Evolutionary conservation across 2,797 vertebrate species (phyloP), one percentile per base, ranked within the genome.

Genomic region (Ataeniobius toweri): DNA sequence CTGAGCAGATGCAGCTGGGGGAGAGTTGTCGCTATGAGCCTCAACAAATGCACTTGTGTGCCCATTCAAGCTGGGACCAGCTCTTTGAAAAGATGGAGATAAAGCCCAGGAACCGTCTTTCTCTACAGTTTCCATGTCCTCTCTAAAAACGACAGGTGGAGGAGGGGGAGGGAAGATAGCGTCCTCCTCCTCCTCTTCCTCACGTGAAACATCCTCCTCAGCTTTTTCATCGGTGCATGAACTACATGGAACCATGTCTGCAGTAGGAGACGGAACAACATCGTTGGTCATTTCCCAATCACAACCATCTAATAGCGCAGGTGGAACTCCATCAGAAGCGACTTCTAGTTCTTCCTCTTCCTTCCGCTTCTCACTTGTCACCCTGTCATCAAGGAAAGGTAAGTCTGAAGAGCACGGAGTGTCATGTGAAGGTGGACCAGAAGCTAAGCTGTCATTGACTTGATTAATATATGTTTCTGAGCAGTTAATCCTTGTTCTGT

Each of bases 291-390:
- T 89, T 71, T 88, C 94, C 85, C 93, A 94, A 79, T 95, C 94
- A 93, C 91, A 95, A 95, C 71, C 95, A 94, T 51, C 77, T 1
- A 77, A 46, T 0, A 9, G 12, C 3, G 18, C 56, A 95, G 85
- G 86, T 93, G 95, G 90, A 93, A 94, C 76, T 80, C 94, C 95
- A 81, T 97, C 96, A n/a, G 82, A 76, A 71, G 94, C 91, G 70
- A 92, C 93, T 81, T 95, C 94, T 73, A 94, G 88, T 80, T 93
- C 86, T 76, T 95, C 96, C 51, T 94, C 89, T 78, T 91, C 94
- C 44, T 86, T 71, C 51, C 88, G 89, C 13, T 87, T 83, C 81
- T 91, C 75, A 50, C 39, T 77, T 59, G 74, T 85, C 83, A 91
- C 87, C 7, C 85, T 88, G 74, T 83, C 91, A 36, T 84, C 80